These are phyloP conservation scores for Microtus pennsylvanicus DNA, from an alignment of 2,113 vertebrate species.

Conservation along the genomic window DNA sequence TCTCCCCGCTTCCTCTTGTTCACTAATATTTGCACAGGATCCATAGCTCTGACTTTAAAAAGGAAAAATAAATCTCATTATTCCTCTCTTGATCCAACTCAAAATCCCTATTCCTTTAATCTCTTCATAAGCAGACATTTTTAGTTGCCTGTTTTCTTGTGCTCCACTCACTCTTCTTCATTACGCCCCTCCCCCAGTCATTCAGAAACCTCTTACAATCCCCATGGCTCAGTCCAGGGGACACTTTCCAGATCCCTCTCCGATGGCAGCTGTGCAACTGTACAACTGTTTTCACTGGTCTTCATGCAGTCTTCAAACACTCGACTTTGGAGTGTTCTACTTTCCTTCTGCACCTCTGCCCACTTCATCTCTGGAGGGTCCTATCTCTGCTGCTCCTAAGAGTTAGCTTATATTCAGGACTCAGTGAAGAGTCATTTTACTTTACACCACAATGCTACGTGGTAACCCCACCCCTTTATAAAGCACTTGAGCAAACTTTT, in stretches of 20 bases:
- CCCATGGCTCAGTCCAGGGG: not conserved
- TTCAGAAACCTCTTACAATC: not conserved
- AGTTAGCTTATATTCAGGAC: not conserved
- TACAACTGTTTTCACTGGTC: not conserved
- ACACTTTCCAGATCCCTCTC: not conserved
- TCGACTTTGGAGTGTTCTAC: not conserved
- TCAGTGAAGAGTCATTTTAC: not conserved
- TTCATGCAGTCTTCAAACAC: not conserved
- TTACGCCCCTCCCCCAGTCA: not conserved
- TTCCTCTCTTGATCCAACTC: not conserved
- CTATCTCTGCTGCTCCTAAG: conserved; percentile 22
- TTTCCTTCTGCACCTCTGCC: not conserved
- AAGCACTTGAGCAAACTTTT: conserved; percentile 50
- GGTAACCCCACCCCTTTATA: not conserved
- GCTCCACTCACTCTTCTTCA: not conserved
- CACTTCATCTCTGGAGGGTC: not conserved
- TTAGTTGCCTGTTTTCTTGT: not conserved
- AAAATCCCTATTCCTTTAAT: not conserved
- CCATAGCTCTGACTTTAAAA: not conserved
- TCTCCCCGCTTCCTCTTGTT: not conserved
- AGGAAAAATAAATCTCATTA: not conserved
- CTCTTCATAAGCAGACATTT: not conserved
- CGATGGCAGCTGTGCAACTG: not conserved
- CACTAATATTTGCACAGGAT: conserved; percentile 1
- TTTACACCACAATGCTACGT: not conserved